These are phyloP conservation scores for Drosophila robusta DNA, from an alignment of 2,888 invertebrate species.

Conservation along the genomic window DNA sequence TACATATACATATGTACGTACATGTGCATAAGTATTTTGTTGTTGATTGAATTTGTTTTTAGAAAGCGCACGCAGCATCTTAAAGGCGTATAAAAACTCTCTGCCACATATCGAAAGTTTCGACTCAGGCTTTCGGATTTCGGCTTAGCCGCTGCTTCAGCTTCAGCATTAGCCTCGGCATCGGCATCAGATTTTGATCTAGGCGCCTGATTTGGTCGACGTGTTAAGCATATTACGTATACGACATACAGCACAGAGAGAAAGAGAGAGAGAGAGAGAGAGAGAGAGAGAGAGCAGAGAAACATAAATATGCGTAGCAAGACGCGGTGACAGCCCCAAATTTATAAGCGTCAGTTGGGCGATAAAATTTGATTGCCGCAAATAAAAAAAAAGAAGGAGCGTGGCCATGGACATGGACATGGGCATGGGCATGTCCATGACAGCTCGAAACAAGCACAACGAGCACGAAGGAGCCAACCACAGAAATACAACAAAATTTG, in stretches of 20 bases:
- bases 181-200: constrained; percentile 22
- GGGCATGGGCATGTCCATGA: constrained; percentile 7
- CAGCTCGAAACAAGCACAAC: constrained; percentile 11
- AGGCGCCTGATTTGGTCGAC: constrained; percentile 38
- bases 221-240: constrained; percentile 73
- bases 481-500: constrained; percentile 55
- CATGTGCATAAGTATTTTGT: constrained; percentile 6
- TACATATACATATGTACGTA: neutral
- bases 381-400: constrained; percentile 52
- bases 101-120: constrained; percentile 6
- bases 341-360: constrained; percentile 79
- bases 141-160: neutral
- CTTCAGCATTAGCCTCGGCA: neutral
- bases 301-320: constrained; percentile 66
- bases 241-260: constrained; percentile 33
- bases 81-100: constrained; percentile 14
- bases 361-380: constrained; percentile 77
- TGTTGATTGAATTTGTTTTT: constrained; percentile 55
- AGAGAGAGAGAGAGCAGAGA: neutral
- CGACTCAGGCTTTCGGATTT: neutral
- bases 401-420: constrained; percentile 12
- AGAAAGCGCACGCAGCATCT: constrained; percentile 31
- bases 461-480: constrained; percentile 13
- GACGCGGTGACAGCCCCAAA: constrained; percentile 65
- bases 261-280: neutral